Base-by-base conservation (phyloP, 2,888 invertebrate genomes). In the Lymantria dispar region DNA sequence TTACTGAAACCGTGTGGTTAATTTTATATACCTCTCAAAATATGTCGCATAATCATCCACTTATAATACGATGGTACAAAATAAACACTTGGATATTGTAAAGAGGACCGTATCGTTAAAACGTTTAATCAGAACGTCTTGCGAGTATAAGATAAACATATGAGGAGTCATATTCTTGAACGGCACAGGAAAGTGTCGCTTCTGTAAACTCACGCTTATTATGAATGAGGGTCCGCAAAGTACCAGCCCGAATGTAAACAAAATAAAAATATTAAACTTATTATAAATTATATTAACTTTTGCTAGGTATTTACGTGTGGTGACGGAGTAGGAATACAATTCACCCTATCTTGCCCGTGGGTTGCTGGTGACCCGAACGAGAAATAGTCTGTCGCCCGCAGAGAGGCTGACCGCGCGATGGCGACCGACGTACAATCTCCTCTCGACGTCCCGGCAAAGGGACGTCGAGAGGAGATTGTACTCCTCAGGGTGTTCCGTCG, bases 91-190 rank as follows among this genome's bases (percentile, higher is more conserved):
- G 13, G 8, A 14, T 10, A n/a, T 3, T 33, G 9, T 36, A 29
- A 44, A 14, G 48, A 14, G 36, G 33, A n/a, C 11, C 37, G 42
- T 14, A 42, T 42, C 40, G 36, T 49, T 29, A 15, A 8, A 29
- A 42, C 29, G 45, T 43, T 12, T 46, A 14, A 43, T 12, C 38
- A 42, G 12, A 42, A 46, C 42, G 41, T 46, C 40, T 33, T 43
- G 49, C 15, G 42, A 48, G 40, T 48, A 14, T 9, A 8, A 46
- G 52, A 59, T 63, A 61, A 56, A 43, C 31, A 31, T 53, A 63
- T 51, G 22, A n/a, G 8, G 12, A 33, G 48, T 53, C 51, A 42
- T 59, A 48, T 56, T 63, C 49, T 60, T 44, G 53, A 61, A 53
- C 52, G 40, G 15, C 54, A 47, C 48, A 38, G 44, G 14, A 58